Evolutionary conservation across 1,140 invertebrate species (phyloP), one percentile per base, ranked within the genome.

Genomic region (Solen grandis): DNA sequence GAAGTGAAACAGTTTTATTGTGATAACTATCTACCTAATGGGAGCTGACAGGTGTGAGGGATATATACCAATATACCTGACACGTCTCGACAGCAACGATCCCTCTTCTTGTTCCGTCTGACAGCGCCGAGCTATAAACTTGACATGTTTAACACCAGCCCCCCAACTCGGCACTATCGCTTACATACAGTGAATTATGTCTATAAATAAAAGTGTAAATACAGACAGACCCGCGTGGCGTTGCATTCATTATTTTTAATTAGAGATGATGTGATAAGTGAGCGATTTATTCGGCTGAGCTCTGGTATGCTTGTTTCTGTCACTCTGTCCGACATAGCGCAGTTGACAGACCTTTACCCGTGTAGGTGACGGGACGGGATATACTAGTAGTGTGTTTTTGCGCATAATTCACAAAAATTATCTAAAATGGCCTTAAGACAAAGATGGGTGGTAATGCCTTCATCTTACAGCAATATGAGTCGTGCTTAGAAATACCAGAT

Each of bases 161-260:
- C 72, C 72, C 72, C 72, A 75, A 62, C 72, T 50, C 38, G 72
- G 57, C 29, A 60, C 72, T 75, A 75, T 75, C 72, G n/a, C 46
- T 75, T 75, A 75, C 72, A 38, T 55, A 33, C 59, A 57, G 36
- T 75, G 29, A 63, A 31, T 25, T 41, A 59, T 62, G 38, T 63
- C 57, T 33, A 35, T 35, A 38, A 50, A 75, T 59, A 60, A 60
- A 63, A 60, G 59, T 46, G 59, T 60, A 60, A 50, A 29, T 22
- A 38, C 27, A 60, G 55, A 75, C 72, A 50, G 59, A 38, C 72
- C 35, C n/a, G 52, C 60, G 59, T 22, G 33, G 72, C 36, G 57
- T 63, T 63, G 36, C 46, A 63, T 60, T 62, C 72, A 75, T 75
- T 75, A 63, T 33, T 75, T 75, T 75, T 75, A 75, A 75, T 75